These are phyloP conservation scores for Zeugodacus cucurbitae DNA, from an alignment of 1,140 invertebrate species.

Conservation along the genomic window DNA sequence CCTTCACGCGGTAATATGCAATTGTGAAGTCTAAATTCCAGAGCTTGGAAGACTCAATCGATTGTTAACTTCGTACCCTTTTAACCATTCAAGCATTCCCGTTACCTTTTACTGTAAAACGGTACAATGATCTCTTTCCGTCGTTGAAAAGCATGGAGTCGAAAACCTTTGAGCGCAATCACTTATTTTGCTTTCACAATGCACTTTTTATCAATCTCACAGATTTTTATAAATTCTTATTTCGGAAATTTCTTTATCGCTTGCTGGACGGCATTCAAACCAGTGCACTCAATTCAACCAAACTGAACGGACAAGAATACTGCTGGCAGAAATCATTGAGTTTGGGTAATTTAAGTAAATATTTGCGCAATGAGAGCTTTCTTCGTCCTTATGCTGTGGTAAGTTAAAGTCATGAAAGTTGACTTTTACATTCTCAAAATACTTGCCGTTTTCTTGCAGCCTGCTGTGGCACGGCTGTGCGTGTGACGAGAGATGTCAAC, in stretches of 20 bases:
- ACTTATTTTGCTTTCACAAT: background rate
- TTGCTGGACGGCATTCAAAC: background rate
- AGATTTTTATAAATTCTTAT: background rate
- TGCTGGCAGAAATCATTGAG: too few relatives aligned
- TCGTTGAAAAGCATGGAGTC: too few relatives aligned
- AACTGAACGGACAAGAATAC: background rate
- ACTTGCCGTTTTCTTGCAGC: background rate
- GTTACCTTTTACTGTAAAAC: too few relatives aligned
- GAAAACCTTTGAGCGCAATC: background rate
- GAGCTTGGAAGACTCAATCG: too few relatives aligned
- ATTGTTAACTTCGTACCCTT: too few relatives aligned
- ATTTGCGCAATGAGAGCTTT: background rate
- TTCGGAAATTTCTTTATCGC: background rate
- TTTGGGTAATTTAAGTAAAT: background rate
- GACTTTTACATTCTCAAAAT: background rate
- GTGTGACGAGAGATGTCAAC: slow-evolving; percentile 9
- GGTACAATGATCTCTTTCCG: too few relatives aligned
- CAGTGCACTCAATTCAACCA: background rate
- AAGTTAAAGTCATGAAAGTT: background rate
- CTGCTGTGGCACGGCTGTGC: background rate
- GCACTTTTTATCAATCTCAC: background rate
- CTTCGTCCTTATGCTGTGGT: background rate
- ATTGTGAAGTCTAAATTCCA: too few relatives aligned
- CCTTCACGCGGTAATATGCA: too few relatives aligned
- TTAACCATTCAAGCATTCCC: too few relatives aligned